Base-by-base conservation (phyloP, 2,113 vertebrate genomes). In the Laterallus jamaicensis region DNA sequence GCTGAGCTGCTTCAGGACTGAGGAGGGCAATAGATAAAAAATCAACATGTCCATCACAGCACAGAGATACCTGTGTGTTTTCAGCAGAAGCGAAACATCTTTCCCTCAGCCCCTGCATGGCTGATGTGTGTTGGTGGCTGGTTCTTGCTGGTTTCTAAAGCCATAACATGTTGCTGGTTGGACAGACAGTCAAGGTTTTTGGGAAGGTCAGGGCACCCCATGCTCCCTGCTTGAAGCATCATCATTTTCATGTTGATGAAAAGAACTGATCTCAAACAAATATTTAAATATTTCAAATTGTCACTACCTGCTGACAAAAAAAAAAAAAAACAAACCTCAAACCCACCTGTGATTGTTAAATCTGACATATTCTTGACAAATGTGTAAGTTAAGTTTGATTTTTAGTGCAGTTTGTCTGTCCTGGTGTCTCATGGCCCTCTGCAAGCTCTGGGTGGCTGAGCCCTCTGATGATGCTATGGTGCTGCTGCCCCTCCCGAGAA, bases 101-200 rank as follows among this genome's bases (percentile, higher is more conserved):
- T 63, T 52, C 81, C 79, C 93, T 88, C 42, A 82, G 90, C 31
- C 31, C 55, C 55, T 74, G 71, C 35, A 1, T 13, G 55, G 35
- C 19, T 69, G 1, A 8, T 5, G 18, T 50, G 2, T 55, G 39
- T 5, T 52, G 75, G n/a, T 13, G 74, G 55, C 44, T 86, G 67
- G 31, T 39, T 67, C 14, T 0, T 47, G 15, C 6, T 49, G 25
- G 29, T n/a, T 32, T 21, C 55, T 10, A 5, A 73, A 87, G 55
- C 62, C 37, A 7, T 6, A 9, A 42, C 0, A 0, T 67, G 31
- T 24, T 7, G 2, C 35, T 35, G 17, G 12, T 25, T 40, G 50
- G 26, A 35, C 3, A 3, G 55, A 68, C 73, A 26, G 29, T 54
- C 67, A 29, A 11, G 12, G 37, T 44, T 11, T 17, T 39, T 6